phyloP scores from a whole-genome alignment of 2,113 vertebrate genomes.

The Myrmecophaga tridactyla region DNA sequence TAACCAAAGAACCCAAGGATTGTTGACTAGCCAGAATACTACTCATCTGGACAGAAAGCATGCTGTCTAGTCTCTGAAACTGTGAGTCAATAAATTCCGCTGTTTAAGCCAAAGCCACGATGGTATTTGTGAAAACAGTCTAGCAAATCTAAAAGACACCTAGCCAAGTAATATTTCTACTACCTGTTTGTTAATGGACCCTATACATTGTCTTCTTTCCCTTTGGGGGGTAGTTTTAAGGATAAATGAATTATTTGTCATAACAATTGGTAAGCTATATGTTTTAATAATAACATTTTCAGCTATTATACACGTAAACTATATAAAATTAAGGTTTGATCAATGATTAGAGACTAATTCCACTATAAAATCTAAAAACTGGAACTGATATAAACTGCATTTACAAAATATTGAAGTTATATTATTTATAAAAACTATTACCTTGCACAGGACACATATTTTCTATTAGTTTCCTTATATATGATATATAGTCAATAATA shows the following conservation, averaged over 20 bases:
- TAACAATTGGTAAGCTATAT: neutral
- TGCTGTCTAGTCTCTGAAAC: too few relatives aligned
- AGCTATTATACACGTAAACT: neutral
- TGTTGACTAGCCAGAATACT: too few relatives aligned
- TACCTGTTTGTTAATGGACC: neutral
- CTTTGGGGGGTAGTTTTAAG: neutral
- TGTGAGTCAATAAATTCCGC: too few relatives aligned
- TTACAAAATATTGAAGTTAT: neutral
- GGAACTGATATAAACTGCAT: neutral
- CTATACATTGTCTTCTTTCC: neutral
- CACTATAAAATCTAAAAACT: neutral
- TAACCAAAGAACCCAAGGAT: too few relatives aligned
- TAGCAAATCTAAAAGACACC: too few relatives aligned
- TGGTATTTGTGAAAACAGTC: too few relatives aligned
- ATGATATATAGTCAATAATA: neutral
- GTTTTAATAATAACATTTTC: neutral
- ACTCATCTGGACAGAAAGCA: too few relatives aligned
- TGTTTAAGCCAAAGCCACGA: too few relatives aligned
- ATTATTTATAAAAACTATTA: neutral
- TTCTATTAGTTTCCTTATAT: neutral
- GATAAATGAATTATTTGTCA: neutral
- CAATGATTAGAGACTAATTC: neutral
- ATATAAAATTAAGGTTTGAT: neutral
- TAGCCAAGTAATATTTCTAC: neutral
- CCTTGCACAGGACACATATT: neutral